Evolutionary conservation across 2,113 vertebrate genomes (phyloP).

Genomic region (Gasterosteus aculeatus): DNA sequence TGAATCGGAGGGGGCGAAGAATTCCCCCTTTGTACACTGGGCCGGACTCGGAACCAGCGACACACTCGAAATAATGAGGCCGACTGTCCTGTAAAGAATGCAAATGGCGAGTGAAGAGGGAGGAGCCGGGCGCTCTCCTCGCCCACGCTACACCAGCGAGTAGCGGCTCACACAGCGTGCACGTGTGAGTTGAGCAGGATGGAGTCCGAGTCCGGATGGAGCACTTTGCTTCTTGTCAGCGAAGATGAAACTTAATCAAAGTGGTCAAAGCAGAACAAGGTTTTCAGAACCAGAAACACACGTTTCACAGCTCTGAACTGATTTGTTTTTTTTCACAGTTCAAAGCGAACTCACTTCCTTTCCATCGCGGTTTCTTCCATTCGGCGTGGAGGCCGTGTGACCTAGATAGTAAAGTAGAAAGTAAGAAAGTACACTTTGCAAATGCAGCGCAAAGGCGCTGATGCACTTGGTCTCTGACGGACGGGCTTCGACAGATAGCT

Average conservation of each 20-base stretch:
- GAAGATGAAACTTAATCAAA: constrained; percentile 4
- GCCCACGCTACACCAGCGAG: not conserved
- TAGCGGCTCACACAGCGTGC: not conserved
- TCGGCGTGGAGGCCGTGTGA: constrained; percentile 61
- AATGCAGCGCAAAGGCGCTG: not conserved
- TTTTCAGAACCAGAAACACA: constrained; percentile 11
- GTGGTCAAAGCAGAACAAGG: not conserved
- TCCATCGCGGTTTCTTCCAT: constrained; percentile 24
- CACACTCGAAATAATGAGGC: constrained; percentile 40
- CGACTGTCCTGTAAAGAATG: constrained; percentile 12
- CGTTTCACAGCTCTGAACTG: constrained; percentile 6
- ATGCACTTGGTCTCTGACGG: not conserved
- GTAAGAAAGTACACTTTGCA: not conserved
- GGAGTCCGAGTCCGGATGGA: no score
- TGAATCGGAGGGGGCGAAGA: constrained; percentile 21
- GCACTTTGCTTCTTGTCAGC: not conserved
- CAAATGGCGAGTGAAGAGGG: constrained; percentile 26
- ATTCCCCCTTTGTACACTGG: constrained; percentile 12
- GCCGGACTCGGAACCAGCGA: constrained; percentile 6
- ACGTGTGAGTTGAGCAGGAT: no score
- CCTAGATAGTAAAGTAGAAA: no score
- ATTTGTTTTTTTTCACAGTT: constrained; percentile 14
- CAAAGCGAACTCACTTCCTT: constrained; percentile 33
- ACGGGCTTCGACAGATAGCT: not conserved
- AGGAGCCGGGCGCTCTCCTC: not conserved